phyloP scores from a whole-genome alignment of 2,888 invertebrate genomes.

The Aphidius colemani region DNA sequence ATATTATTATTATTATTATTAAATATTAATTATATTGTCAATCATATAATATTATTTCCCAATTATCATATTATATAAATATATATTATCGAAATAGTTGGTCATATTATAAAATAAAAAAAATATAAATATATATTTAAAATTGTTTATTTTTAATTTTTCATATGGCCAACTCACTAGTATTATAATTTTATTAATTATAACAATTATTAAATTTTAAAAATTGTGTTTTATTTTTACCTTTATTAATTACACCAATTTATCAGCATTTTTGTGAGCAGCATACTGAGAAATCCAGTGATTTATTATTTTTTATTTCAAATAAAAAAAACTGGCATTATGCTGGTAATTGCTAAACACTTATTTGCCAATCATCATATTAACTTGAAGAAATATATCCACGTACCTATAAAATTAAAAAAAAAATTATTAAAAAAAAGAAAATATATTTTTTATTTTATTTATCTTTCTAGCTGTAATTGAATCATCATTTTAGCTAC shows the following conservation, averaged over 20 bases:
- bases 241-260: constrained; percentile 34
- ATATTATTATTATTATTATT: constrained; percentile 53
- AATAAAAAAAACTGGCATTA: no score
- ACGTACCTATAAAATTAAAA: background rate
- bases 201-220: constrained; percentile 34
- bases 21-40: constrained; percentile 43
- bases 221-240: constrained; percentile 27
- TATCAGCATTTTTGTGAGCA: constrained; percentile 15
- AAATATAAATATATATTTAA: constrained; percentile 21
- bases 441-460: background rate
- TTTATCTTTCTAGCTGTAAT: background rate
- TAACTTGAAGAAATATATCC: no score
- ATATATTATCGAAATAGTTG: constrained; percentile 40
- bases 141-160: constrained; percentile 10
- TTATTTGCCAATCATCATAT: no score
- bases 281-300: no score
- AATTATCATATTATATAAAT: constrained; percentile 38
- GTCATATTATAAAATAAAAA: constrained; percentile 15
- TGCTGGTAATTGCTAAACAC: no score
- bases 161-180: constrained; percentile 20
- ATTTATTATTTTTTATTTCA: no score
- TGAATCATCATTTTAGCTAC: no score
- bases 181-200: constrained; percentile 48
- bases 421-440: constrained; percentile 4
- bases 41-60: constrained; percentile 29